phyloP scores from a whole-genome alignment of 2,797 vertebrate species.

The Cacajao melanocephalus region DNA sequence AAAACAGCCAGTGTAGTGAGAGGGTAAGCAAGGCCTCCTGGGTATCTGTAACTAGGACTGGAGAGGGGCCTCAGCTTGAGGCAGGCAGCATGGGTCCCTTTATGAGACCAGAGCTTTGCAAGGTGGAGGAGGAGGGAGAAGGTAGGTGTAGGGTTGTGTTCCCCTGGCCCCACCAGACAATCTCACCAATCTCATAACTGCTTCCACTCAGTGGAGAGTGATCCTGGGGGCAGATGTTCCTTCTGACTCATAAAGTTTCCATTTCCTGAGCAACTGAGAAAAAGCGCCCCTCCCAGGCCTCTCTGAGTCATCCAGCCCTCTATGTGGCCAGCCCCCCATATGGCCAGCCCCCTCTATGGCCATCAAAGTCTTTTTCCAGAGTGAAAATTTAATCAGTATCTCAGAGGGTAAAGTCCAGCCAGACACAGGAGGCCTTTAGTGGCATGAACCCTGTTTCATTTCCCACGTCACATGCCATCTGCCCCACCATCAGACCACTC shows the following conservation, averaged over 20 bases:
- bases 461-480: neutral
- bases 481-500: neutral
- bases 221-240: neutral
- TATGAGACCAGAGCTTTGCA: neutral
- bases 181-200: neutral
- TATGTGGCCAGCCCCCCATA: fast-evolving
- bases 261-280: neutral
- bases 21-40: neutral
- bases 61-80: neutral
- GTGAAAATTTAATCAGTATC: neutral
- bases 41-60: neutral
- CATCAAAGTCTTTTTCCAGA: neutral
- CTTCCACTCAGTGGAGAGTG: neutral
- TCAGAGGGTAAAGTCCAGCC: neutral
- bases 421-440: neutral
- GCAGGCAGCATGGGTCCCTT: neutral
- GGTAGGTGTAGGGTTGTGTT: fast-evolving
- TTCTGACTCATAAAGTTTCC: neutral
- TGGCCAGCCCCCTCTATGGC: neutral
- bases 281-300: neutral
- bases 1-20: neutral
- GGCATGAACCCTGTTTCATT: neutral
- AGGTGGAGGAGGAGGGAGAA: neutral
- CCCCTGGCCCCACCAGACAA: neutral
- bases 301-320: neutral